Evolutionary conservation across 2,888 invertebrate species (phyloP).

Genomic region (Barypeithes pellucidus): DNA sequence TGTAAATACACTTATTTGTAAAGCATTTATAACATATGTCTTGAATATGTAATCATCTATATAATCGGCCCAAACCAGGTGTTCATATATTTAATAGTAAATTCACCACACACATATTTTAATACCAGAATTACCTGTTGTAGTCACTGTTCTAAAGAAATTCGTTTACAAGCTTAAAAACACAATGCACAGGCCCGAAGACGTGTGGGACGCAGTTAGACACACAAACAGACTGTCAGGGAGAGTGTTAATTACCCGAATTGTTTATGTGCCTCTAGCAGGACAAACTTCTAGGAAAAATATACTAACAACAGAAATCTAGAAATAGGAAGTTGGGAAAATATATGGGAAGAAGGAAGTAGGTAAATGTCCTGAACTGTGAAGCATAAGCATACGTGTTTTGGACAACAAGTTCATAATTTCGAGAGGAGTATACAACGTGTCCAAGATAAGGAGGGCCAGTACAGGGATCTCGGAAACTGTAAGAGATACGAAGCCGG

Average conservation of each 20-base stretch:
- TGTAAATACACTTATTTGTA: conserved; percentile 6
- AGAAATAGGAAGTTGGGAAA: neutral
- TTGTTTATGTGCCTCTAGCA: conserved; percentile 25
- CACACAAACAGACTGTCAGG: conserved; percentile 42
- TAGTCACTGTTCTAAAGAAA: conserved; percentile 42
- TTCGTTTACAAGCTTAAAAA: conserved; percentile 47
- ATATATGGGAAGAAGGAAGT: conserved; percentile 5
- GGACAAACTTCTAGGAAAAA: conserved; percentile 18
- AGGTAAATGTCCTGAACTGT: too few relatives aligned
- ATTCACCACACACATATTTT: conserved; percentile 34
- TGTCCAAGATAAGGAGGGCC: too few relatives aligned
- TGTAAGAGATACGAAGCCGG: too few relatives aligned
- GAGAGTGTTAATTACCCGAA: conserved; percentile 43
- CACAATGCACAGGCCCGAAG: conserved; percentile 37
- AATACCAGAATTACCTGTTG: conserved; percentile 48
- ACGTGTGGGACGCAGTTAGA: conserved; percentile 48
- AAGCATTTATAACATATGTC: conserved; percentile 1
- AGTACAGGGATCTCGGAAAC: too few relatives aligned
- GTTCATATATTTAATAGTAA: conserved; percentile 22
- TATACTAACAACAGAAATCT: conserved; percentile 11
- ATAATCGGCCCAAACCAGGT: conserved; percentile 16
- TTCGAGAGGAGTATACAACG: too few relatives aligned
- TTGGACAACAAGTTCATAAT: too few relatives aligned
- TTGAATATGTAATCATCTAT: conserved; percentile 21
- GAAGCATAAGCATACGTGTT: too few relatives aligned